phyloP scores from a whole-genome alignment of 2,113 vertebrate species.

The Eulemur rufifrons region DNA sequence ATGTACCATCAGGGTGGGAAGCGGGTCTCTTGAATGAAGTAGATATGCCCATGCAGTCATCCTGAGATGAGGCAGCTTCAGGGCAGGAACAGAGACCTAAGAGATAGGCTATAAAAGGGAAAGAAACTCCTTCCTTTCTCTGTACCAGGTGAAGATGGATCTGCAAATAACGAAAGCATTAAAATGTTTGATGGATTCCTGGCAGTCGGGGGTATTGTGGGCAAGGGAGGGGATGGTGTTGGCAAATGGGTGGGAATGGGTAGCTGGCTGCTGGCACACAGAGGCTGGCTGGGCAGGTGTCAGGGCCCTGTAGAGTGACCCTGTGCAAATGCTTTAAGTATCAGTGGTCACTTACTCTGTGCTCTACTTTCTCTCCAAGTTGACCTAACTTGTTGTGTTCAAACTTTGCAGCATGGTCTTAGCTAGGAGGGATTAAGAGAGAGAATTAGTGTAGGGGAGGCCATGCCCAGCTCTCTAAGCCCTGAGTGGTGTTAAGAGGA shows the following conservation, averaged over 20 bases:
- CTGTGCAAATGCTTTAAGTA: neutral
- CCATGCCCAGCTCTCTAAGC: neutral
- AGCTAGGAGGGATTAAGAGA: neutral
- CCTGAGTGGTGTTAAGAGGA: neutral
- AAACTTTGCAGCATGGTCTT: neutral
- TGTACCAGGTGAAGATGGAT: neutral
- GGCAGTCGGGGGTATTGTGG: neutral
- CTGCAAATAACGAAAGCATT: neutral
- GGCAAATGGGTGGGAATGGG: neutral
- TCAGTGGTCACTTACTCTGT: neutral
- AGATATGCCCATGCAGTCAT: neutral
- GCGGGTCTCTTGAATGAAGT: neutral
- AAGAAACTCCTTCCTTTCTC: neutral
- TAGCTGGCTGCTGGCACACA: neutral
- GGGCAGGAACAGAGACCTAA: neutral
- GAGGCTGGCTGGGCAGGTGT: neutral
- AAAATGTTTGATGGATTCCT: too few species aligned
- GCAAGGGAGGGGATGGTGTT: too few species aligned
- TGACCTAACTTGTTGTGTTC: neutral
- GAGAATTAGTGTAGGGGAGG: neutral
- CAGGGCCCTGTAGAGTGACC: accelerated
- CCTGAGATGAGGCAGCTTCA: neutral
- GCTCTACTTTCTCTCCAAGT: neutral
- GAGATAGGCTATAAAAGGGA: neutral
- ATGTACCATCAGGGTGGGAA: too few species aligned